Evolutionary conservation across 2,797 vertebrate genomes (phyloP).

Genomic region (Ara ararauna): DNA sequence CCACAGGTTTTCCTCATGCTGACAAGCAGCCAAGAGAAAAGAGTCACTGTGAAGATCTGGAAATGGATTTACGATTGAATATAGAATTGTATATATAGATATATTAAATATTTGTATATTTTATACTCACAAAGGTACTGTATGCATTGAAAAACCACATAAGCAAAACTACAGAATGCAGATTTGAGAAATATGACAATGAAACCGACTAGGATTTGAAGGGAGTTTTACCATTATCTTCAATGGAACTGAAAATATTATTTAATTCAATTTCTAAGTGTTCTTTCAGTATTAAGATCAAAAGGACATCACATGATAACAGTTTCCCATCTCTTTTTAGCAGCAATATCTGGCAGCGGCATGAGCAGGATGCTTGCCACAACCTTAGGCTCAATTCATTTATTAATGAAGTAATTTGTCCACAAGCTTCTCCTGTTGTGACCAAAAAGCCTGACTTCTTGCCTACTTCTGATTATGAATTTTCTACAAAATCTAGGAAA

Average conservation of each 20-base stretch:
- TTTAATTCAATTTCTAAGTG: background rate
- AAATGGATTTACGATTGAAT: background rate
- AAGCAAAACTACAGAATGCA: background rate
- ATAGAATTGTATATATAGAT: background rate
- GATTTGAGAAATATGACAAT: background rate
- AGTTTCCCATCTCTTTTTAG: background rate
- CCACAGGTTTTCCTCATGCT: background rate
- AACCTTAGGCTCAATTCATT: background rate
- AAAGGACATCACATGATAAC: background rate
- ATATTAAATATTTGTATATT: background rate
- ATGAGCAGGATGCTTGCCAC: background rate
- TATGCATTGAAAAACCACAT: background rate
- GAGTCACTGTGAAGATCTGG: background rate
- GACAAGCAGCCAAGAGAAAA: background rate
- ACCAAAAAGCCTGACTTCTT: background rate
- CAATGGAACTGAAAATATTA: background rate
- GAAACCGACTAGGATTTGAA: background rate
- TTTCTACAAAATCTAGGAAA: background rate
- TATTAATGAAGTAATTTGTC: background rate
- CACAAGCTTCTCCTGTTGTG: background rate
- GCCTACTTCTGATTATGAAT: background rate
- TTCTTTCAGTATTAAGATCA: background rate
- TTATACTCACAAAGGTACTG: background rate
- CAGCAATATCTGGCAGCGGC: background rate
- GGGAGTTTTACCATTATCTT: conserved; percentile 19